phyloP scores from a whole-genome alignment of 2,797 vertebrate genomes.

The Sandelia bainsii region DNA sequence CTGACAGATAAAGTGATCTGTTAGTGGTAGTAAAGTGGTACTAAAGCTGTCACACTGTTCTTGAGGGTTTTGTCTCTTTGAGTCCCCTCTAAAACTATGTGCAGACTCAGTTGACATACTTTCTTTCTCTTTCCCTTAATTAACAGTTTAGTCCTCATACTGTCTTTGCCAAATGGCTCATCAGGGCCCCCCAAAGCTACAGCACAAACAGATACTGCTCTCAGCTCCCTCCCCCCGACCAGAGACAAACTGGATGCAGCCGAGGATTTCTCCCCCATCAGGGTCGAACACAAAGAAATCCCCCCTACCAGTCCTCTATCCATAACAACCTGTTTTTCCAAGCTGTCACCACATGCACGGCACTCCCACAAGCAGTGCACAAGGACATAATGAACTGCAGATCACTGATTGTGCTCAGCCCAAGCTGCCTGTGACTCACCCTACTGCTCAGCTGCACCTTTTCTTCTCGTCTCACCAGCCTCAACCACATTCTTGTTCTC shows the following conservation, averaged over 20 bases:
- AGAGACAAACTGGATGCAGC: constrained; percentile 46
- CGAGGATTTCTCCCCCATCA: constrained; percentile 42
- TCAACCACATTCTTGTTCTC: constrained; percentile 15
- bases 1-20: too few relatives aligned
- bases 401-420: constrained; percentile 58
- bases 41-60: constrained; percentile 39
- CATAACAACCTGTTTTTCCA: constrained; percentile 74
- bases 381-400: constrained; percentile 71
- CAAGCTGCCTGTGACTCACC: constrained; percentile 32
- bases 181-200: constrained; percentile 43
- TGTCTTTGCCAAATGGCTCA: constrained; percentile 50
- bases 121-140: constrained; percentile 40
- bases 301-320: constrained; percentile 51
- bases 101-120: constrained; percentile 36
- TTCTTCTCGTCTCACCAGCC: constrained; percentile 13
- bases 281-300: constrained; percentile 68
- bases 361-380: constrained; percentile 68
- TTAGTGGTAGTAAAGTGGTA: too few relatives aligned
- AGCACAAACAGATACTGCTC: constrained; percentile 43
- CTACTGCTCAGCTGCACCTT: constrained; percentile 24
- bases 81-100: constrained; percentile 41
- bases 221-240: constrained; percentile 19
- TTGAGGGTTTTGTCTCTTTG: constrained; percentile 36
- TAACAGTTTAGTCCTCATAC: constrained; percentile 18
- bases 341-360: constrained; percentile 67